Evolutionary conservation across 2,797 vertebrate genomes (phyloP).

Genomic region (Synaphobranchus kaupii): DNA sequence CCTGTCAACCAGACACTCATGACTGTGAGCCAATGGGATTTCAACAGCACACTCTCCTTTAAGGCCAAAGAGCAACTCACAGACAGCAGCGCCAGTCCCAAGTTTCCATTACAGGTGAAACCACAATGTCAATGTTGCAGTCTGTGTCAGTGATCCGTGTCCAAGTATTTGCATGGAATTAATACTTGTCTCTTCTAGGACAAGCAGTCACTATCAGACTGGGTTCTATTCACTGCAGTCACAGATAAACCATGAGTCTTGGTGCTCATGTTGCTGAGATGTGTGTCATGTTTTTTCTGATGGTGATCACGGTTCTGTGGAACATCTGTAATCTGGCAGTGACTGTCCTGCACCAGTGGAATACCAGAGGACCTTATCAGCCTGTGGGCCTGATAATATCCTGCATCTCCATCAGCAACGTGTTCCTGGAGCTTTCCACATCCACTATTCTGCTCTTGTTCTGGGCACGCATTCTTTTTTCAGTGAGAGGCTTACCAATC

Average conservation of each 20-base stretch:
- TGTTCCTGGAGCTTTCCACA: slow-evolving; percentile 37
- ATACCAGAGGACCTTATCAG: slow-evolving; percentile 19
- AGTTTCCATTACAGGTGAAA: neutral
- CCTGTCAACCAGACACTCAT: neutral
- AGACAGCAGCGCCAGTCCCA: neutral
- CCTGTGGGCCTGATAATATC: slow-evolving; percentile 40
- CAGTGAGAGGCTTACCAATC: neutral
- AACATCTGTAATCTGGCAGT: slow-evolving; percentile 47
- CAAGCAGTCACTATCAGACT: neutral
- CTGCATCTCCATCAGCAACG: slow-evolving; percentile 43
- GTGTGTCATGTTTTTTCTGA: neutral
- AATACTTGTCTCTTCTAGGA: slow-evolving; percentile 29
- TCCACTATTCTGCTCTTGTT: slow-evolving; percentile 15
- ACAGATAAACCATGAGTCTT: neutral
- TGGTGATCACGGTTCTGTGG: slow-evolving; percentile 33
- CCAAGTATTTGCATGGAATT: slow-evolving; percentile 43
- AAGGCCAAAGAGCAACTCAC: neutral
- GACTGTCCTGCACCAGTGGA: slow-evolving; percentile 36
- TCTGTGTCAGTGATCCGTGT: neutral
- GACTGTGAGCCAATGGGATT: neutral
- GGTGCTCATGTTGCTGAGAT: neutral
- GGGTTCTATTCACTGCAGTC: neutral
- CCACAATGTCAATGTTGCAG: slow-evolving; percentile 13
- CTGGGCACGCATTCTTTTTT: slow-evolving; percentile 18
- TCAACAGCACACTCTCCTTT: neutral